Evolutionary conservation across 2,888 invertebrate species (phyloP), one percentile per base, ranked within the genome.

Genomic region (Caenorhabditis panamensis): DNA sequence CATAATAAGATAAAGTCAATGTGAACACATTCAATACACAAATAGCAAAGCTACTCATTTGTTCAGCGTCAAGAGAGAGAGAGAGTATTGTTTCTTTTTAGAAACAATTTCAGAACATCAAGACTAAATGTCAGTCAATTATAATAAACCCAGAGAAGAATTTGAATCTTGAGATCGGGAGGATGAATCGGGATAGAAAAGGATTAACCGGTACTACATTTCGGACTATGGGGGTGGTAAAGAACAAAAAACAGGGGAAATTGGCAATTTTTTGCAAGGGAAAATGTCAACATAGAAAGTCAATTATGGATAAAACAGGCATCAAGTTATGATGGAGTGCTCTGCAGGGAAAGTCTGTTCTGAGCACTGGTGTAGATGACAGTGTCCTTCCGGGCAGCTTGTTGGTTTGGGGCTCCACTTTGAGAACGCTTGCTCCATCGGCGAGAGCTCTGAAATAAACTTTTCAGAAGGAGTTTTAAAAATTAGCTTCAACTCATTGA

Each of bases 401-500:
- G n/a, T 18, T 69, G 66, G 16, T 79, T 54, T 13, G 71, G 67
- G 3, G 62, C 63, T 31, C 79, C 79, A 64, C 79, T 79, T 31
- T 81, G 81, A 44, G 77, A 77, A 18, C 72, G 47, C 49, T 77
- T 81, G 64, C 81, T 81, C 81, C 81, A 81, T 1, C 81, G 72
- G 22, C 64, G 67, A 37, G 81, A 81, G 41, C 77, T 77, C 81
- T 81, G 66, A 18, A 80, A 72, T 8, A 28, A n/a, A 47, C 5
- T 11, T 41, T 41, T 13, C 8, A 41, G 8, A 13, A n/a, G n/a
- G n/a, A n/a, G n/a, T n/a, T n/a, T n/a, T n/a, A n/a, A n/a, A n/a
- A n/a, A n/a, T n/a, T n/a, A n/a, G n/a, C n/a, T n/a, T n/a, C n/a
- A n/a, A n/a, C n/a, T n/a, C n/a, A n/a, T n/a, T n/a, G n/a, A n/a